phyloP scores from a whole-genome alignment of 2,113 vertebrate genomes.

The Amphilophus citrinellus region DNA sequence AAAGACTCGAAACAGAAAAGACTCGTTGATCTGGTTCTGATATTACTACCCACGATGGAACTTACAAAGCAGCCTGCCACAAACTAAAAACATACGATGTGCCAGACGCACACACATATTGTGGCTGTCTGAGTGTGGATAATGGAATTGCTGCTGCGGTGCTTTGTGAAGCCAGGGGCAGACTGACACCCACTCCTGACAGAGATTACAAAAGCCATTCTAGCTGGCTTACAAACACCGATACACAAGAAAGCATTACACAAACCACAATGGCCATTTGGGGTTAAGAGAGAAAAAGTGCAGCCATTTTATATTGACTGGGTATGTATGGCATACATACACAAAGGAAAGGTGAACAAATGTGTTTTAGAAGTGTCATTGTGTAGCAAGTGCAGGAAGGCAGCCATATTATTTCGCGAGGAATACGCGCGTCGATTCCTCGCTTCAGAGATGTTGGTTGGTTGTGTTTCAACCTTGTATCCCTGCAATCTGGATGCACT shows the following conservation, averaged over 20 bases:
- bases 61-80: conserved; percentile 3
- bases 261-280: conserved; percentile 18
- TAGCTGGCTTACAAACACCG: conserved; percentile 24
- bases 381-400: conserved; percentile 2
- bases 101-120: neutral
- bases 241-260: conserved; percentile 19
- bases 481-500: neutral
- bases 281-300: conserved; percentile 18
- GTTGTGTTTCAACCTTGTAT: conserved; percentile 8
- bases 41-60: neutral
- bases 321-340: neutral
- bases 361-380: neutral
- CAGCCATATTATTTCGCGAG: conserved; percentile 15
- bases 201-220: conserved; percentile 61
- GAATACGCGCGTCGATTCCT: neutral
- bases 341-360: neutral
- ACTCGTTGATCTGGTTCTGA: neutral
- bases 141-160: conserved; percentile 50
- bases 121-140: conserved; percentile 26
- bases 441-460: conserved; percentile 2
- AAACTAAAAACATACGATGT: neutral
- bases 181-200: conserved; percentile 58
- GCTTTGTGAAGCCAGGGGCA: conserved; percentile 51
- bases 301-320: neutral
- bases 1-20: neutral